phyloP scores from a whole-genome alignment of 23 tunicate species.

The Trididemnum clinides region DNA sequence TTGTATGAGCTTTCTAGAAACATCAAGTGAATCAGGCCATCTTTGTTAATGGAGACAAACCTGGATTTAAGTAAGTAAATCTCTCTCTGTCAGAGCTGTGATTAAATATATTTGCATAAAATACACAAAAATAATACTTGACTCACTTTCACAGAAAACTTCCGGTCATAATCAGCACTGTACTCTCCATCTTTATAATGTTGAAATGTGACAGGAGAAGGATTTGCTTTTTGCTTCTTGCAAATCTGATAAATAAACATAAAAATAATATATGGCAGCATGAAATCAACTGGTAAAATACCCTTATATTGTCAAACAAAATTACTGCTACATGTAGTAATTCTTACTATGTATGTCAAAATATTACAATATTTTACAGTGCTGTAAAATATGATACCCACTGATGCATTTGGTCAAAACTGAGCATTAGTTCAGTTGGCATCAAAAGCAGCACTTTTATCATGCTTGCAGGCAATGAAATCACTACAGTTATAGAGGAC shows the following conservation, averaged over 20 bases:
- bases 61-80: neutral
- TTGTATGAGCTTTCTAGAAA: neutral
- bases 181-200: conserved; percentile 96
- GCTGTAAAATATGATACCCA: neutral
- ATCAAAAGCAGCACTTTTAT: too few species aligned
- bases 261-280: neutral
- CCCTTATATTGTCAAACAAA: too few species aligned
- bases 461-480: too few species aligned
- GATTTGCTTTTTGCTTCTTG: conserved; percentile 82
- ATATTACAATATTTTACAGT: neutral
- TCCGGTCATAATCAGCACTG: conserved; percentile 86
- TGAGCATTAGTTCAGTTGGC: too few species aligned
- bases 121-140: neutral
- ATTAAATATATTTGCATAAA: neutral
- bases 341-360: neutral
- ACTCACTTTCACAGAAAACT: conserved; percentile 75
- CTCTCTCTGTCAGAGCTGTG: too few species aligned
- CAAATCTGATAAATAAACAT: conserved; percentile 46
- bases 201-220: conserved; percentile 49
- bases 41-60: too few species aligned
- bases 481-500: too few species aligned
- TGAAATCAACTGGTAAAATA: too few species aligned
- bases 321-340: too few species aligned
- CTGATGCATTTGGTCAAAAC: neutral
- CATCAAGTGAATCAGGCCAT: neutral